Percentiles rank a stretch among this genome's conserved stretches.
phyloP scores from a whole-genome alignment of 37 sponge, comb jelly and placozoan genomes.

The Beroe ovata region DNA sequence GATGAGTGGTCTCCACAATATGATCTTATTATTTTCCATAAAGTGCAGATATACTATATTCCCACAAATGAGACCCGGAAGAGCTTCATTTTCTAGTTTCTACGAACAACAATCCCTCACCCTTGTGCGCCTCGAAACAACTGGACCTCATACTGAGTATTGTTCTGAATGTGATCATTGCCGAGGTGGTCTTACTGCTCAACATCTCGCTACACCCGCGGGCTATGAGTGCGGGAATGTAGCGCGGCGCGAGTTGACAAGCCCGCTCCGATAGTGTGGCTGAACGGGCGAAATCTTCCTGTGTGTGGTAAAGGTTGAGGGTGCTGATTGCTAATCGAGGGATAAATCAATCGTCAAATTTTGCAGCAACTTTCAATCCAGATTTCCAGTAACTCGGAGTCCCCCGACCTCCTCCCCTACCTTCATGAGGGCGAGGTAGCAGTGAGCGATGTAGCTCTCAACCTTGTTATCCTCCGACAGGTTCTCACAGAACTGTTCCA shows the following conservation, averaged over 20 bases:
- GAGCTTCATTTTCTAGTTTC: too few relatives aligned
- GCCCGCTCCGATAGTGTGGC: slow-evolving; percentile 38
- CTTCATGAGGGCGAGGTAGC: slow-evolving; percentile 50
- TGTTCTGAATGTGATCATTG: slow-evolving; percentile 52
- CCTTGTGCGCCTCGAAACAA: slow-evolving; percentile 66
- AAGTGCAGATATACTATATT: too few relatives aligned
- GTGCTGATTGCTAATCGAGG: too few relatives aligned
- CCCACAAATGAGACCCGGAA: too few relatives aligned
- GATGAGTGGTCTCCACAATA: too few relatives aligned
- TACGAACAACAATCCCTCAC: too few relatives aligned
- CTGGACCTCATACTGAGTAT: slow-evolving; percentile 36
- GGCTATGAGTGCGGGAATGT: slow-evolving; percentile 49
- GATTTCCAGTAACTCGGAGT: too few relatives aligned
- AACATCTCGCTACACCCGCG: slow-evolving; percentile 47
- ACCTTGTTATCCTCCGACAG: slow-evolving; percentile 20
- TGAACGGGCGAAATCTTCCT: slow-evolving; percentile 34
- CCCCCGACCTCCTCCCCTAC: too few relatives aligned
- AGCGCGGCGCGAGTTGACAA: slow-evolving; percentile 49
- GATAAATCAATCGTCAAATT: too few relatives aligned
- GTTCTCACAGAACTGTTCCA: slow-evolving; percentile 41
- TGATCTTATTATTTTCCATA: too few relatives aligned
- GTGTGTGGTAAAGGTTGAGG: too few relatives aligned
- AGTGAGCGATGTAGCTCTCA: slow-evolving; percentile 64
- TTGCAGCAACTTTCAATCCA: too few relatives aligned
- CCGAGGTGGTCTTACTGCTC: slow-evolving; percentile 32